phyloP scores from a whole-genome alignment of 2,797 vertebrate species.

The Pampus argenteus region DNA sequence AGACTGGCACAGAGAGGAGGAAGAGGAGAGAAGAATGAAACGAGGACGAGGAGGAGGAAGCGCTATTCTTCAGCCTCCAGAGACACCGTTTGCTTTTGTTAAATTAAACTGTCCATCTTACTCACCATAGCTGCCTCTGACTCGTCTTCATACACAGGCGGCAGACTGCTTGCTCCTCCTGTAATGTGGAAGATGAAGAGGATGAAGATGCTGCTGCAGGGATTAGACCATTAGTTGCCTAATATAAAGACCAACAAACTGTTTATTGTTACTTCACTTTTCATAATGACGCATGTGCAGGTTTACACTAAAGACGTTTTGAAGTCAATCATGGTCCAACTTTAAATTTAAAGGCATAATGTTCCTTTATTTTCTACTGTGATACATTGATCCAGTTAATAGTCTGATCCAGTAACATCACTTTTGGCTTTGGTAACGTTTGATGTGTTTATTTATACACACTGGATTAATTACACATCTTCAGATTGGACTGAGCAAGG shows the following conservation, averaged over 20 bases:
- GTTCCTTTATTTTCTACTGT: neutral
- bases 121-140: conserved; percentile 82
- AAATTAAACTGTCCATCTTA: neutral
- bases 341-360: neutral
- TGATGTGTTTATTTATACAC: no score
- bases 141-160: conserved; percentile 56
- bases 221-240: no score
- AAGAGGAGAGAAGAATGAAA: neutral
- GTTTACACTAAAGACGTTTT: neutral
- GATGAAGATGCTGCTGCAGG: neutral
- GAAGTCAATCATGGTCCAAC: no score
- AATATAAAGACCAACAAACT: neutral
- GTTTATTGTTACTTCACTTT: neutral
- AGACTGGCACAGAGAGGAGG: conserved; percentile 78
- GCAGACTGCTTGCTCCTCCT: conserved; percentile 29
- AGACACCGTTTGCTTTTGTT: no score
- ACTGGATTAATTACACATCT: no score
- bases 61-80: no score
- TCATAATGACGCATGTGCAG: neutral
- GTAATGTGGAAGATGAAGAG: conserved; percentile 9
- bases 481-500: neutral
- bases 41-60: neutral
- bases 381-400: neutral
- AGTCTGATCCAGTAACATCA: neutral
- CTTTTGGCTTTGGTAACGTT: no score